These are phyloP conservation scores for Onychorhynchus coronatus DNA, from an alignment of 2,113 vertebrate species.

Conservation along the genomic window DNA sequence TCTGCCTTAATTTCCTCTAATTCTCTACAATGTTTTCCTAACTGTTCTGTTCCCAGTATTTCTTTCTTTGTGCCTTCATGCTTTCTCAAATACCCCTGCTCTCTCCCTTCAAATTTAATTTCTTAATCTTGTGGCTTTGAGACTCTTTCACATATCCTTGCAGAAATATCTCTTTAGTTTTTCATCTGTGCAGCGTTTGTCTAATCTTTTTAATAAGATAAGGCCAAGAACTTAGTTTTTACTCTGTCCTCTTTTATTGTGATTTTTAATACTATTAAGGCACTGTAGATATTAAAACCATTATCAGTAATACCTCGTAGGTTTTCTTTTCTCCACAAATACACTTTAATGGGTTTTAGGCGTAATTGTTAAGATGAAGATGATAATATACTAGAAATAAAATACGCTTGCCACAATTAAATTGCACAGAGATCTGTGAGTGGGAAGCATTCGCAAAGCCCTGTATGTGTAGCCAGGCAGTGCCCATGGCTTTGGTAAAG, in stretches of 20 bases:
- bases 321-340: slow-evolving; percentile 10
- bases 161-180: slow-evolving; percentile 8
- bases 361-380: not conserved
- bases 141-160: not conserved
- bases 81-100: not conserved
- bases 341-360: not conserved
- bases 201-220: slow-evolving; percentile 25
- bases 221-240: not conserved
- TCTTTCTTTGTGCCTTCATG: not conserved
- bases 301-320: not conserved
- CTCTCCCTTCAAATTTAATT: not conserved
- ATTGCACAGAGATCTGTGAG: not conserved
- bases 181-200: not conserved
- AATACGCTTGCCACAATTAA: not conserved
- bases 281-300: not conserved
- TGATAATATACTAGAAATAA: not conserved
- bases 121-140: slow-evolving; percentile 6
- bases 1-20: not conserved
- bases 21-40: not conserved
- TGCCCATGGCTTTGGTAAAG: not conserved
- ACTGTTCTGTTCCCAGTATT: not conserved
- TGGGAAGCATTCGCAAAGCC: not conserved
- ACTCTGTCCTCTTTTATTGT: not conserved
- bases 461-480: not conserved
- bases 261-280: not conserved